Evolutionary conservation across 2,113 vertebrate species (phyloP), one percentile per base, ranked within the genome.

Genomic region (Halcyon senegalensis): DNA sequence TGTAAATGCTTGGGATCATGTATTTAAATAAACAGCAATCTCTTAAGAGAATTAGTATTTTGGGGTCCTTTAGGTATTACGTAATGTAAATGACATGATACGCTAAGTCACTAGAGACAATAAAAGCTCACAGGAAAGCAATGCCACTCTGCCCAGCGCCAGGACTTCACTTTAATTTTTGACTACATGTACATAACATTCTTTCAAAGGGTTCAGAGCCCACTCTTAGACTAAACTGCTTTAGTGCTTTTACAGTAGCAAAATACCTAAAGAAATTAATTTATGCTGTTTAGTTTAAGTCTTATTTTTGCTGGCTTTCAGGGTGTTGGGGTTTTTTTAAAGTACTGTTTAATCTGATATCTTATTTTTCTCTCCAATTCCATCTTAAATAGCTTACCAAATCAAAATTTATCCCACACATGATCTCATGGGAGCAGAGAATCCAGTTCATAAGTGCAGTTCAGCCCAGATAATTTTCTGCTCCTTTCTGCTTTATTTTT

Each of bases 11-110:
- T 9, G 1, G 55, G 55, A 93, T 95, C 48, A 64, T 7, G 4
- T 92, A 93, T 93, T 97, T 96, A 95, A 97, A 97, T 89, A 96
- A 94, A 72, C 60, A 88, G 63, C 81, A 93, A 60, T 68, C 73
- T 90, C 87, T 92, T 89, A 60, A 87, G 79, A 76, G 84, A 97
- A 83, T 93, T 95, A 91, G 88, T 96, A 68, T 87, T 91, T 96
- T 56, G 39, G 74, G 72, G 67, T 82, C 83, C 53, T 93, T 92
- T 95, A 86, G 3, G 24, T 41, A 75, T 96, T 96, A 93, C 2
- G 0, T 97, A 97, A 97, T 50, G 58, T 37, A 89, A 94, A 84
- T 93, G 7, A 87, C 55, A 46, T 13, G 62, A 82, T 63, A n/a
- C 2, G 1, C 39, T 28, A 83, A 75, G 74, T 91, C 78, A 68